Evolutionary conservation across 1,140 invertebrate species (phyloP).

Genomic region (Plodia interpunctella): DNA sequence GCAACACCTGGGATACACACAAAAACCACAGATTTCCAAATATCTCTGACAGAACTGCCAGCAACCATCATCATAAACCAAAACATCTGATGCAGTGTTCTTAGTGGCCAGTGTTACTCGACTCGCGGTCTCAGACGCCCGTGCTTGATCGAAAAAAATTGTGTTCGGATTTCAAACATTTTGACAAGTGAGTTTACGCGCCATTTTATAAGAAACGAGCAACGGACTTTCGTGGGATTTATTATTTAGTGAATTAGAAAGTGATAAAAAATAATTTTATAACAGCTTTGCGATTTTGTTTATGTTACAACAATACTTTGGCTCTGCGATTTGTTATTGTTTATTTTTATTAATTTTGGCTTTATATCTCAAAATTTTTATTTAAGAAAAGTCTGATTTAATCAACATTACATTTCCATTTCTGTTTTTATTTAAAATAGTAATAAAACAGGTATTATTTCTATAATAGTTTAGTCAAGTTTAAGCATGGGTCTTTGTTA

Average conservation of each 20-base stretch:
- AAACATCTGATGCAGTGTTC: not conserved
- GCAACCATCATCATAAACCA: slow-evolving; percentile 1
- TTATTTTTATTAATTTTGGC: not conserved
- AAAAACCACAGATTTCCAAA: slow-evolving; percentile 13
- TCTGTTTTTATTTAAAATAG: too few species aligned
- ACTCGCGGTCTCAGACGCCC: not conserved
- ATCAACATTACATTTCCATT: too few species aligned
- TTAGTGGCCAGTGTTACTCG: slow-evolving; percentile 8
- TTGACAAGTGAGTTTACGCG: slow-evolving; percentile 14
- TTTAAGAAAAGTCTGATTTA: not conserved
- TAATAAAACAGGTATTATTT: too few species aligned
- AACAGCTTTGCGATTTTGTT: not conserved
- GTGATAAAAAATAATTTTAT: not conserved
- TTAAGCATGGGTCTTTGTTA: too few species aligned
- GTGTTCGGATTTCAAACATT: slow-evolving; percentile 3
- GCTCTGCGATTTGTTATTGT: not conserved
- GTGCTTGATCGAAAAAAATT: not conserved
- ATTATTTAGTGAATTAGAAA: not conserved
- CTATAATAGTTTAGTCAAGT: too few species aligned
- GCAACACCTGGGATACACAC: slow-evolving; percentile 13
- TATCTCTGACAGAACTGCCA: not conserved
- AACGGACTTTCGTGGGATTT: not conserved
- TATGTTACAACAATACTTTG: not conserved
- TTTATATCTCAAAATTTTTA: too few species aligned
- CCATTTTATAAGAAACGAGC: slow-evolving; percentile 1